Conservation (phyloP, 2,113 vertebrate species). For the Urocolius indicus region DNA sequence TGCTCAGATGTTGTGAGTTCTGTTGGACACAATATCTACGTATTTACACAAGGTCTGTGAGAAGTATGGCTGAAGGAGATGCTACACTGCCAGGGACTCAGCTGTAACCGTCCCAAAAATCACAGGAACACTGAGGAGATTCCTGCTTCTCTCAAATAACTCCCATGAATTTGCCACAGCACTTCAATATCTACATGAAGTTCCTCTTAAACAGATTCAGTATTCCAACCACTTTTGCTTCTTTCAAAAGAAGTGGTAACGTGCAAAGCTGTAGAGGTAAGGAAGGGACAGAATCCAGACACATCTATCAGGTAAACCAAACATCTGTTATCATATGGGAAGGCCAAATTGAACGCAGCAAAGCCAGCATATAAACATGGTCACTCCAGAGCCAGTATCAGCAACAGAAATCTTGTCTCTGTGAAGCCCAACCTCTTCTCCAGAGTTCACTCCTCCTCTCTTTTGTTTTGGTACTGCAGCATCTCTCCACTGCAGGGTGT, state of each 20-base stretch:
- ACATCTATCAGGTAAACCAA: background rate
- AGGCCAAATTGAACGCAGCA: background rate
- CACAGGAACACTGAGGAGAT: background rate
- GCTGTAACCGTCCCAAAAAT: background rate
- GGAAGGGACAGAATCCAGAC: background rate
- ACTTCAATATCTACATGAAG: background rate
- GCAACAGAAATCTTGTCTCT: background rate
- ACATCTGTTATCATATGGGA: rapidly evolving
- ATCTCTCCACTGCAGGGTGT: background rate
- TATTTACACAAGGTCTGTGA: background rate
- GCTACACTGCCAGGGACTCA: background rate
- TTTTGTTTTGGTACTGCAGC: background rate
- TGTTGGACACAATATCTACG: background rate
- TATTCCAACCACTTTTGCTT: background rate
- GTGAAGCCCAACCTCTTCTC: background rate
- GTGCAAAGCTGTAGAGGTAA: background rate
- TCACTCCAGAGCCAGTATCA: too few species aligned
- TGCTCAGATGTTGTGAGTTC: background rate
- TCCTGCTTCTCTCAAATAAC: background rate
- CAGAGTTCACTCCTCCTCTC: background rate
- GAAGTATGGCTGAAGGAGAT: background rate
- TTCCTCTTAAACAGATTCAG: background rate
- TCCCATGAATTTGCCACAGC: background rate
- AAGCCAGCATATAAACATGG: background rate
- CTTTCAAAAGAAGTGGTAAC: background rate